Evolutionary conservation across 2,888 invertebrate genomes (phyloP).

Genomic region (Adelognathus sp.): DNA sequence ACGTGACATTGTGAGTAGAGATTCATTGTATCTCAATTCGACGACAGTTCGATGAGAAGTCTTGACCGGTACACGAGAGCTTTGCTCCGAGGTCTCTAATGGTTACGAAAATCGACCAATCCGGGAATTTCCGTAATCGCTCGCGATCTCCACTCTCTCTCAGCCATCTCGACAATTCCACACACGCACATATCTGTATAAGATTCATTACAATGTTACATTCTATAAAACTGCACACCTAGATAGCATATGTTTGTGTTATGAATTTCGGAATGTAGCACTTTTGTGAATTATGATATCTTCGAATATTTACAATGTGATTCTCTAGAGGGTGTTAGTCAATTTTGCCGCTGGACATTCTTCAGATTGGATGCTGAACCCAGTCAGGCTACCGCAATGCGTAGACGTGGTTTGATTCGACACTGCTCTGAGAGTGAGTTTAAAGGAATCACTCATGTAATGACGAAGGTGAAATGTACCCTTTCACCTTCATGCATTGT

Average conservation of each 20-base stretch:
- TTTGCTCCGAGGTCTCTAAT: no score
- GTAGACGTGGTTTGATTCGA: background rate
- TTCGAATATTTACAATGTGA: background rate
- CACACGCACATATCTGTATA: no score
- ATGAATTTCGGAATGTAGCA: background rate
- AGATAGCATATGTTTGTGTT: background rate
- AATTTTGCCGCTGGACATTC: background rate
- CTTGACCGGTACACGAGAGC: no score
- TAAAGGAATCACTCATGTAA: background rate
- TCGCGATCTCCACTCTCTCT: no score
- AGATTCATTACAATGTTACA: no score
- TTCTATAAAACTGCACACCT: background rate
- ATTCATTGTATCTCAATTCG: no score
- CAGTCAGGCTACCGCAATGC: background rate
- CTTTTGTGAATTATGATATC: background rate
- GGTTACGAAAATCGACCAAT: no score
- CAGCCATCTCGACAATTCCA: no score
- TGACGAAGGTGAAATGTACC: background rate
- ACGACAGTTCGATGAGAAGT: no score
- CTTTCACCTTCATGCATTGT: background rate
- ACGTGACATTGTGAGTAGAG: no score
- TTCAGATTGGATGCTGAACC: background rate
- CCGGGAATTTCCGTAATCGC: no score
- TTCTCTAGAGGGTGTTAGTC: no score
- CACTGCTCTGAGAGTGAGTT: background rate